Evolutionary conservation across 2,797 vertebrate species (phyloP).

Genomic region (Coreius guichenoti): DNA sequence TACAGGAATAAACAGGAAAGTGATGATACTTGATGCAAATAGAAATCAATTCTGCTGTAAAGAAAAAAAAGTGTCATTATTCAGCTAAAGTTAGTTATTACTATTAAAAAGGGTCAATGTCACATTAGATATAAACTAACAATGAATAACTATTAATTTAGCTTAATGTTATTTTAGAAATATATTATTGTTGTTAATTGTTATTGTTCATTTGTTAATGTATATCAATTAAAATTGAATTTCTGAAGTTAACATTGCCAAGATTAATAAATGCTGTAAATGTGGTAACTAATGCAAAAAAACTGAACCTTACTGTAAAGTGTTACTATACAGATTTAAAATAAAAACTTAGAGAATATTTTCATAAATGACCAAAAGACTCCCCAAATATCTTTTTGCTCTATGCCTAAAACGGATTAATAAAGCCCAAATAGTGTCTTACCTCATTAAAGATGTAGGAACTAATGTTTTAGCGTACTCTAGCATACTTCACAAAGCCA

Average conservation of each 20-base stretch:
- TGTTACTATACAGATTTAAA: neutral
- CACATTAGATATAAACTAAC: neutral
- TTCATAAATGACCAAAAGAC: neutral
- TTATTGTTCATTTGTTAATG: neutral
- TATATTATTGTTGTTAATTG: neutral
- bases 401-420: neutral
- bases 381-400: no score
- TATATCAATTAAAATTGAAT: neutral
- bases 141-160: neutral
- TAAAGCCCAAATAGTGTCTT: neutral
- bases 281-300: neutral
- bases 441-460: slow-evolving; percentile 65
- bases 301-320: neutral
- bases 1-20: neutral
- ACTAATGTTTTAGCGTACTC: slow-evolving; percentile 63
- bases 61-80: no score
- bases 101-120: neutral
- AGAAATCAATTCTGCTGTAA: neutral
- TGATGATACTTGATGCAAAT: neutral
- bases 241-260: neutral
- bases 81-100: neutral
- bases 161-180: neutral
- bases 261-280: neutral
- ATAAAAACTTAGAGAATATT: neutral
- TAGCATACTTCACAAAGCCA: slow-evolving; percentile 53